Base-by-base conservation (phyloP, 2,113 vertebrate genomes). In the Hylia prasina region DNA sequence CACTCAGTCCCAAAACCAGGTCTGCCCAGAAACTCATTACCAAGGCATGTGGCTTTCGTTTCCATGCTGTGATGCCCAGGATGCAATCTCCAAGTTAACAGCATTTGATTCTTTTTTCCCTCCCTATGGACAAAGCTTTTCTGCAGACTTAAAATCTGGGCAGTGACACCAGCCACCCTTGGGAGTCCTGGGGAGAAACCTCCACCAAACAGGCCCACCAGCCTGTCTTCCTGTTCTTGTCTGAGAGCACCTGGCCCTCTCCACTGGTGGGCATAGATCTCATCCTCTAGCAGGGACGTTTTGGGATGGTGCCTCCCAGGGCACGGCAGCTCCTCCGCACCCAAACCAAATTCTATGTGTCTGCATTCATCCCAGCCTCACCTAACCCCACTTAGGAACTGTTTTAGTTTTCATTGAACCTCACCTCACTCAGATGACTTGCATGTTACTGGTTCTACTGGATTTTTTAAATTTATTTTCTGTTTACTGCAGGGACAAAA, bases 401-500 rank as follows among this genome's bases (percentile, higher is more conserved):
- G 56, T 23, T 76, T 66, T 25, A 73, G n/a, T 33, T 73, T 57
- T 54, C 80, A 85, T 17, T 2, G 3, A 78, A 78, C 71, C 65
- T 88, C 78, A 87, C 40, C 75, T 94, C 68, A 18, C 33, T 56
- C 10, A 5, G 56, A 53, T 51, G 39, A 89, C 76, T 75, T 83
- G 72, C 40, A 51, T 19, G 37, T 48, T 84, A 95, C 90, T 95
- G 79, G 92, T 94, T 97, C 93, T 91, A 95, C 93, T 56, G 93
- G 91, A 96, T 94, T 96, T 95, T 50, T 7, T 5, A 33, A 73
- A 87, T 80, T 65, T 90, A 83, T 84, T 89, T 93, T 96, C 65
- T 94, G 86, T 88, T 89, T 96, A 94, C 57, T 81, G 56, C 57
- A 96, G 80, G 81, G 77, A 60, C 82, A 95, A 93, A 97, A 83